Percentiles rank a stretch among this genome's conserved stretches.
phyloP scores from a whole-genome alignment of 2,888 invertebrate species.

The Monochamus alternatus region DNA sequence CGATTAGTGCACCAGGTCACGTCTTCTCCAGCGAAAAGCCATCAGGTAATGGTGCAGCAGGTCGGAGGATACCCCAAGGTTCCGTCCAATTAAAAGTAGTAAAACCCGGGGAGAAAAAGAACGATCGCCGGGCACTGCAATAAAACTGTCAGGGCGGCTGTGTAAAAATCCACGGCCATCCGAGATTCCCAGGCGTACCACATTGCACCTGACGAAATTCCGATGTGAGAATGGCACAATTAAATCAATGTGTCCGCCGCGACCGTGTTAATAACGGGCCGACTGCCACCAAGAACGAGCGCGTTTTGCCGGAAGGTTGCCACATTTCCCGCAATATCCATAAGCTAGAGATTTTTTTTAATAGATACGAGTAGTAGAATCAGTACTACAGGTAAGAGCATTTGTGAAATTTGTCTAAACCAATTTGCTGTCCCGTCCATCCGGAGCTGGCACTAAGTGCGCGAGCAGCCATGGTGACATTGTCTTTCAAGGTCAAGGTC shows the following conservation, averaged over 20 bases:
- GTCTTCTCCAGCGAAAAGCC: conserved; percentile 23
- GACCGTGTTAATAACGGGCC: conserved; percentile 64
- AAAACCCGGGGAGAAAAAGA: conserved; percentile 42
- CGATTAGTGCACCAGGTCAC: conserved; percentile 33
- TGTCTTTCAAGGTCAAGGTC: too few relatives aligned
- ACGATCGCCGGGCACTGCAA: conserved; percentile 46
- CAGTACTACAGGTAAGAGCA: too few relatives aligned
- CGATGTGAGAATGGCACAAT: conserved; percentile 64
- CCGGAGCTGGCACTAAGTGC: too few relatives aligned
- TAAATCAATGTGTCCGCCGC: conserved; percentile 67
- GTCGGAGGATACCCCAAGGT: conserved; percentile 37
- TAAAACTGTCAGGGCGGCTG: conserved; percentile 54
- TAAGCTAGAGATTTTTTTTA: neutral
- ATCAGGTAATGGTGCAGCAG: conserved; percentile 26
- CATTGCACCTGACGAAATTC: conserved; percentile 66
- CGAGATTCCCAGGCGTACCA: conserved; percentile 52
- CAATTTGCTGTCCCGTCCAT: too few relatives aligned
- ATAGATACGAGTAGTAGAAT: too few relatives aligned
- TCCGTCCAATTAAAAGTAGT: conserved; percentile 50
- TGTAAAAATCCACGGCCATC: conserved; percentile 41
- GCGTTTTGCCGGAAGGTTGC: conserved; percentile 46
- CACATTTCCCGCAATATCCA: conserved; percentile 35
- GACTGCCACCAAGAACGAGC: conserved; percentile 59
- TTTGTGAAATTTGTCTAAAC: too few relatives aligned
- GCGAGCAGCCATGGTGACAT: too few relatives aligned